Evolutionary conservation across 2,797 vertebrate genomes (phyloP).

Genomic region (Urophycis tenuis): DNA sequence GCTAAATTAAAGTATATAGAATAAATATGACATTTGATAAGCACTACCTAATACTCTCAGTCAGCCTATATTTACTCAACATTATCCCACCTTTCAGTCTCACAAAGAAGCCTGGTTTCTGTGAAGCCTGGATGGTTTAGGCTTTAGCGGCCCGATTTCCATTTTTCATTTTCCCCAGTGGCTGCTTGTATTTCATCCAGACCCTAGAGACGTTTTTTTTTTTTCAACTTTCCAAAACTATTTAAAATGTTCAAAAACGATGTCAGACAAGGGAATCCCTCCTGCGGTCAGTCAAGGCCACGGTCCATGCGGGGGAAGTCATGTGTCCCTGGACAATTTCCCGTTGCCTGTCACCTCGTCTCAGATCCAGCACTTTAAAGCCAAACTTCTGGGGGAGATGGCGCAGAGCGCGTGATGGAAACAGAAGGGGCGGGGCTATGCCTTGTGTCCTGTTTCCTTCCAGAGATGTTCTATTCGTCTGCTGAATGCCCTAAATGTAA

Average conservation of each 20-base stretch:
- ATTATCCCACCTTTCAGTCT: background rate
- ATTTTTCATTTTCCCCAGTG: background rate
- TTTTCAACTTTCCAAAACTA: background rate
- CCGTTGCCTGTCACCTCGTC: background rate
- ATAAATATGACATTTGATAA: background rate
- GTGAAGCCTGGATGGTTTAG: background rate
- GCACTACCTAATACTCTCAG: background rate
- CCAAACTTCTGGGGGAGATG: background rate
- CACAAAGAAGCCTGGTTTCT: background rate
- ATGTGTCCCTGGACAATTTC: background rate
- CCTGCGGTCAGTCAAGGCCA: background rate
- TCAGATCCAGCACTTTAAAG: background rate
- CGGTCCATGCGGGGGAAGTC: background rate
- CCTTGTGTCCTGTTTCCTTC: no score
- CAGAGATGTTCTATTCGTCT: no score
- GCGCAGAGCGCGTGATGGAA: background rate
- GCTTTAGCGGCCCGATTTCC: background rate
- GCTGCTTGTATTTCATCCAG: background rate
- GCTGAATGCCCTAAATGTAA: no score
- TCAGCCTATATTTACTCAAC: background rate
- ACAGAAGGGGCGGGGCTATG: no score
- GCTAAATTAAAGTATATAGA: background rate
- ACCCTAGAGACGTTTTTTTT: background rate
- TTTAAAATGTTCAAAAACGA: background rate
- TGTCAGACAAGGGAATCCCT: background rate